Evolutionary conservation across 35 echinoderm and acorn worm genomes (phyloP).

Genomic region (Strongylocentrotus purpuratus): DNA sequence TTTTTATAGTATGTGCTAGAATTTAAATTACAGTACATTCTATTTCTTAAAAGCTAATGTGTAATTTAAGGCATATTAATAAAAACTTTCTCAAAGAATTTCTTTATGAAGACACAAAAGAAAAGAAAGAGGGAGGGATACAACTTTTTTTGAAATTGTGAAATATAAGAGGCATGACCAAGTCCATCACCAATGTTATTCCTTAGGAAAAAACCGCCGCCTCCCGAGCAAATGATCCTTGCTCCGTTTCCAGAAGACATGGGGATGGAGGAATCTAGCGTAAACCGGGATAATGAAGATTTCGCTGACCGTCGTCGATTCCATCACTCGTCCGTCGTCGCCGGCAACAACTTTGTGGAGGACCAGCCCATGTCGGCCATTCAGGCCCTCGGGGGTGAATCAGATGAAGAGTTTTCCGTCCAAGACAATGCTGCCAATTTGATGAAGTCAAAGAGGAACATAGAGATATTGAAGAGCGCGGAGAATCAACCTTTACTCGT

Average conservation of each 20-base stretch:
- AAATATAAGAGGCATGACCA: not conserved
- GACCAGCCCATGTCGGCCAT: conserved; percentile 42
- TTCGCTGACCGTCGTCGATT: conserved; percentile 77
- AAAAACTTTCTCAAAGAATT: no score
- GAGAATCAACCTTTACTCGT: conserved; percentile 33
- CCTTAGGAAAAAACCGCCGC: conserved; percentile 17
- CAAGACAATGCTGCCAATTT: not conserved
- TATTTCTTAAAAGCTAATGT: no score
- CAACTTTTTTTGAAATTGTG: no score
- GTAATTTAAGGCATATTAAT: no score
- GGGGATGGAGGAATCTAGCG: conserved; percentile 71
- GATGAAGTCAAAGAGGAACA: not conserved
- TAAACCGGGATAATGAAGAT: conserved; percentile 81
- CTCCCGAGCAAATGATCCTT: conserved; percentile 73
- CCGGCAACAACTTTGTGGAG: conserved; percentile 62
- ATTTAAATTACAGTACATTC: no score
- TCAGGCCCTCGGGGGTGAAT: not conserved
- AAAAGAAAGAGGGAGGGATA: no score
- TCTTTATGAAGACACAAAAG: no score
- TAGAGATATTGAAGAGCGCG: not conserved
- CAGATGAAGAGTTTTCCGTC: conserved; percentile 4
- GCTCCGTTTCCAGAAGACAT: conserved; percentile 63
- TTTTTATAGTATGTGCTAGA: no score
- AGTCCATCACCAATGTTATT: not conserved
- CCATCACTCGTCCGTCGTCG: conserved; percentile 89